Evolutionary conservation across 2,797 vertebrate genomes (phyloP), one percentile per base, ranked within the genome.

Genomic region (Vireo griseus): DNA sequence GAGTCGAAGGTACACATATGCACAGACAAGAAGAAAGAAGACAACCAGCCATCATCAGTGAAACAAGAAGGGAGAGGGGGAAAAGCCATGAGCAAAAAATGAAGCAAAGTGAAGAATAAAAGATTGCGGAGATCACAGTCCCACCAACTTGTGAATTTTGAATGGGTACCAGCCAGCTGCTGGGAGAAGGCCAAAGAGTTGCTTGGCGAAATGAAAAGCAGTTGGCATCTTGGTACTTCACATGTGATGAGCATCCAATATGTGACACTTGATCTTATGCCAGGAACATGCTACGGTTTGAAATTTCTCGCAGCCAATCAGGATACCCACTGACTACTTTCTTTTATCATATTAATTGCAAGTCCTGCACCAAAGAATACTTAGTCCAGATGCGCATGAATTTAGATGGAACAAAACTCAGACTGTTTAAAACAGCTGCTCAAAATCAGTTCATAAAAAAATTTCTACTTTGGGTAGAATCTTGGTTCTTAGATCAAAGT

Each of bases 201-300:
- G 57, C 71, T 74, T 90, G 24, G n/a, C 57, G 94, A 94, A 95
- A 95, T 72, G 84, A 92, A 90, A 95, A 96, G 78, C 81, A 89
- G 57, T 95, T 95, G 92, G 86, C 93, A 95, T 80, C 48, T 54
- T 91, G 65, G 52, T 87, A 89, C 91, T 89, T 91, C 31, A 95
- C 28, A 93, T 88, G 81, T 89, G 96, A 95, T 86, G 88, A 95
- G 25, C 84, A 94, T 87, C 83, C 94, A 95, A 65, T 95, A 91
- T 91, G 75, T 62, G 88, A 89, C 89, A 91, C 31, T 89, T 96
- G 89, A 90, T 80, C 47, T 77, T 83, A 86, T 31, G 88, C 95
- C 94, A 96, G 87, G 35, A 79, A 86, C 42, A 96, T n/a, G 44
- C 21, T 91, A 86, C 39, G 44, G 31, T 72, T 85, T 87, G 50